Percentiles rank a stretch among this genome's conserved stretches.
Evolutionary conservation across 2,888 invertebrate genomes (phyloP).

Genomic region (Tetragonisca angustula): DNA sequence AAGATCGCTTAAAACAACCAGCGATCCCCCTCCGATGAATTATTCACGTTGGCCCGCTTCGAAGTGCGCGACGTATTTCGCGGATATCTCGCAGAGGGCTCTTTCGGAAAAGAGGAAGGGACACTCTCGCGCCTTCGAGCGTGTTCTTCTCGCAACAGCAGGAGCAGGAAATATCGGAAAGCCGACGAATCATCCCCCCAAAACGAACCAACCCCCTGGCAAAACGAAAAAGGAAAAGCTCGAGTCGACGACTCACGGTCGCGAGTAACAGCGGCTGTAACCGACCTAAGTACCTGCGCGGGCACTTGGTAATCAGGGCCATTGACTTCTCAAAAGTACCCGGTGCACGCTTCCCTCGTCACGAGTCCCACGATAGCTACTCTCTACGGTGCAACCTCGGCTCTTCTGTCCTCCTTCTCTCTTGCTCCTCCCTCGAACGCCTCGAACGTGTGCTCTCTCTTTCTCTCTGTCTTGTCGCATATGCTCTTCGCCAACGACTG

Average conservation of each 20-base stretch:
- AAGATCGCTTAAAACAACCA: no score
- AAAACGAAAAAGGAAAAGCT: slow-evolving; percentile 38
- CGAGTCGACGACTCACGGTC: slow-evolving; percentile 50
- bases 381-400: slow-evolving; percentile 34
- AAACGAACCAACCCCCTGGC: neutral
- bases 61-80: neutral
- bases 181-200: neutral
- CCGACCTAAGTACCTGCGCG: slow-evolving; percentile 59
- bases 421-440: neutral
- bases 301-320: slow-evolving; percentile 68
- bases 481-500: neutral
- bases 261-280: slow-evolving; percentile 60
- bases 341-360: slow-evolving; percentile 55
- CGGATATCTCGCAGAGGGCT: neutral
- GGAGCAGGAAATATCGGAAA: neutral
- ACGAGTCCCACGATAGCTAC: slow-evolving; percentile 57
- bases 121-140: neutral
- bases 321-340: slow-evolving; percentile 67
- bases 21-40: no score
- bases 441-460: neutral
- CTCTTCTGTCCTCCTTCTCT: neutral
- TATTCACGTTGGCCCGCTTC: no score
- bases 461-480: neutral
- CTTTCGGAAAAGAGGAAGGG: no score
- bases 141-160: neutral